Percentiles rank a stretch among this genome's conserved stretches.
Evolutionary conservation across 2,888 invertebrate species (phyloP).

Genomic region (Lasiommata megera): DNA sequence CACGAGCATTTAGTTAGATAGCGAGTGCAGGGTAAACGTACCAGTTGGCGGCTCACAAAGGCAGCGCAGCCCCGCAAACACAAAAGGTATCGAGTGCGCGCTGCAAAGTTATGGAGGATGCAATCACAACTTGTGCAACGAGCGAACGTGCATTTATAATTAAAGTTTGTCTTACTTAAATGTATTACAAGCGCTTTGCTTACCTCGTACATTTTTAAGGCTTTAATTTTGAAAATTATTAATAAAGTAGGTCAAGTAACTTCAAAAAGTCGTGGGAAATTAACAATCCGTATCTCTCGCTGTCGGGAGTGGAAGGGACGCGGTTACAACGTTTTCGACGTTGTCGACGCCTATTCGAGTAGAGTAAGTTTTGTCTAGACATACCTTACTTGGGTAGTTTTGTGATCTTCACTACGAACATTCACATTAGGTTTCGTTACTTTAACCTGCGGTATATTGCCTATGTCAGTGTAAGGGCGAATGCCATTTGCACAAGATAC

Average conservation of each 20-base stretch:
- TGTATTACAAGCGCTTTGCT: constrained; percentile 16
- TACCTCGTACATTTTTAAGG: not conserved
- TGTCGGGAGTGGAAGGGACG: too few species aligned
- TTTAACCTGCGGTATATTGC: constrained; percentile 62
- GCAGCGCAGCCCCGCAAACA: constrained; percentile 50
- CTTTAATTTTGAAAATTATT: not conserved
- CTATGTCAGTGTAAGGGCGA: constrained; percentile 36
- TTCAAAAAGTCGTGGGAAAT: too few species aligned
- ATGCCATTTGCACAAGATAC: constrained; percentile 36
- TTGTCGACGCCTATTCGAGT: too few species aligned
- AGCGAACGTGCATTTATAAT: constrained; percentile 33
- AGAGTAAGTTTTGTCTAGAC: too few species aligned
- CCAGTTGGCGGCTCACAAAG: constrained; percentile 52
- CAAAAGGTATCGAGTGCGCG: constrained; percentile 62
- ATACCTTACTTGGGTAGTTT: constrained; percentile 51
- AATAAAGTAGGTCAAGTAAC: too few species aligned
- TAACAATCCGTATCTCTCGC: too few species aligned
- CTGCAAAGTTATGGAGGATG: constrained; percentile 62
- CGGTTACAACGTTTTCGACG: too few species aligned
- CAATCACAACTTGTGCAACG: constrained; percentile 66
- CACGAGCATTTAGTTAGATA: constrained; percentile 24
- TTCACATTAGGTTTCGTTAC: constrained; percentile 57
- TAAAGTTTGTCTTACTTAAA: constrained; percentile 27
- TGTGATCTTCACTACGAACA: constrained; percentile 39
- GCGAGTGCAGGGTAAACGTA: constrained; percentile 38